Evolutionary conservation across 2,113 vertebrate genomes (phyloP).

Genomic region (Lontra canadensis): DNA sequence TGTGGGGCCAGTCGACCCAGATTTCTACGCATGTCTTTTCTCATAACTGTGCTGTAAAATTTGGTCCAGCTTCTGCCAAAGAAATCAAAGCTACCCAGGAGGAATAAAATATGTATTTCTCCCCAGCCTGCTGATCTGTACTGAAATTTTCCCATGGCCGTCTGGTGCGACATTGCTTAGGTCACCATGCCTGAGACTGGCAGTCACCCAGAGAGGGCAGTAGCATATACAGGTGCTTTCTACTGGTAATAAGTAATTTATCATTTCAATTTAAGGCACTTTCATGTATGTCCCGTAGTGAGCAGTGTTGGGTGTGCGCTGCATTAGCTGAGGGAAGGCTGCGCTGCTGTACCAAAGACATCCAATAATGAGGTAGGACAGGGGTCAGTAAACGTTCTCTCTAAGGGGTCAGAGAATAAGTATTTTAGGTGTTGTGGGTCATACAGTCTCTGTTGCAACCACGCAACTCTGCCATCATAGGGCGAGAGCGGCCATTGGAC

Average conservation of each 20-base stretch:
- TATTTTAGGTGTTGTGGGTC: not conserved
- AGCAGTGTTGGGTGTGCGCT: not conserved
- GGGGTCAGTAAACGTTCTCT: not conserved
- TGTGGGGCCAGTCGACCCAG: not conserved
- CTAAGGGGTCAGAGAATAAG: not conserved
- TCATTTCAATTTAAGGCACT: not conserved
- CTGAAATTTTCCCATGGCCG: not conserved
- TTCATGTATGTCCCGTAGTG: too few species aligned
- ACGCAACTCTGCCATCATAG: not conserved
- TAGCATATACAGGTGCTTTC: not conserved
- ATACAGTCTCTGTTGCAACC: not conserved
- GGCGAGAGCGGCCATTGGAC: rapidly evolving
- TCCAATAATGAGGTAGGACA: not conserved
- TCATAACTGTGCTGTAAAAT: not conserved
- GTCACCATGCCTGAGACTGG: not conserved
- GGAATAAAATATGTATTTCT: not conserved
- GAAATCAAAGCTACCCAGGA: not conserved
- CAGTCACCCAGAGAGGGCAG: not conserved
- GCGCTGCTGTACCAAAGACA: not conserved
- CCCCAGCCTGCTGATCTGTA: not conserved
- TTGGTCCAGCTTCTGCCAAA: not conserved
- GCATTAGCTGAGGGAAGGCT: not conserved
- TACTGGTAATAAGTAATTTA: not conserved
- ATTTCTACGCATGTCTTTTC: not conserved
- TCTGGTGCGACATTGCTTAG: not conserved